These are phyloP conservation scores for Poecilobothrus nobilitatus DNA, from an alignment of 2,888 invertebrate species.

Conservation along the genomic window DNA sequence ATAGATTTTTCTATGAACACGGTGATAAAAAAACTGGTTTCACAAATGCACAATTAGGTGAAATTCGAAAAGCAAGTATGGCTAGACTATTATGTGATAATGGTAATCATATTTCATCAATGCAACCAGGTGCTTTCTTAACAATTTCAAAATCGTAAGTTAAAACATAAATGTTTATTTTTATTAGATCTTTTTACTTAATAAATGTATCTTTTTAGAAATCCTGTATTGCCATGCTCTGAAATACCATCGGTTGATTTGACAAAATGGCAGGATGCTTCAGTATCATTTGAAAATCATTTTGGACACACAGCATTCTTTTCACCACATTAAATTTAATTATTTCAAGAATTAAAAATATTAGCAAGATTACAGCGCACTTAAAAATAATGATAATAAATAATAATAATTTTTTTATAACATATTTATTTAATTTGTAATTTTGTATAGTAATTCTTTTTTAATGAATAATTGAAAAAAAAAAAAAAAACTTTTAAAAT, in stretches of 20 bases:
- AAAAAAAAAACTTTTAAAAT: too few species aligned
- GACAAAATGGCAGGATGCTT: constrained; percentile 51
- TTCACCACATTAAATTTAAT: background rate
- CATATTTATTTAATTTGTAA: background rate
- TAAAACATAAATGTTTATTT: constrained; percentile 11
- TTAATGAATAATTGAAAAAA: too few species aligned
- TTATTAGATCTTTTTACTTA: background rate
- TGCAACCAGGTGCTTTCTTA: constrained; percentile 62
- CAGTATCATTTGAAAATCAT: constrained; percentile 16
- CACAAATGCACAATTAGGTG: constrained; percentile 56
- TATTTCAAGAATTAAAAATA: too few species aligned
- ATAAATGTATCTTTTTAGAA: constrained; percentile 44
- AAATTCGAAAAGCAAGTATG: constrained; percentile 68
- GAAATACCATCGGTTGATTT: constrained; percentile 53
- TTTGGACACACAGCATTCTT: constrained; percentile 1
- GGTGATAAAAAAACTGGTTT: constrained; percentile 31
- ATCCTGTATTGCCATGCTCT: constrained; percentile 52
- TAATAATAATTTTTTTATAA: background rate
- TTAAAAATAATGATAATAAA: background rate
- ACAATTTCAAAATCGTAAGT: constrained; percentile 52
- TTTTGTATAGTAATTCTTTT: background rate
- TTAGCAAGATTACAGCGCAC: background rate
- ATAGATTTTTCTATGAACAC: constrained; percentile 78
- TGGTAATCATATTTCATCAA: constrained; percentile 55
- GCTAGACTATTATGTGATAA: constrained; percentile 75